Conservation (phyloP, 2,113 vertebrate species). For the Mungos mungo region DNA sequence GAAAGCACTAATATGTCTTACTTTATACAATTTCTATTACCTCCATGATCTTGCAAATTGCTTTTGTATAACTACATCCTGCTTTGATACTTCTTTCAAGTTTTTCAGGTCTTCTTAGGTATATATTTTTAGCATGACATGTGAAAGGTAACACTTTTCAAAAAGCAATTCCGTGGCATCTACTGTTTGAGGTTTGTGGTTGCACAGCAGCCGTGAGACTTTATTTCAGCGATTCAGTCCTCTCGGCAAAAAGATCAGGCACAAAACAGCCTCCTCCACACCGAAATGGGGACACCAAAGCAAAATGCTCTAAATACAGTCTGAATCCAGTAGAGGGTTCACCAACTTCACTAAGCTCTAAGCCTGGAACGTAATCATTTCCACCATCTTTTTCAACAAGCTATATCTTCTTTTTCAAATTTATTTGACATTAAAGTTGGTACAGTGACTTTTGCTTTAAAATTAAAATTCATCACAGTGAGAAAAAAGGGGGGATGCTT, state of each 20-base stretch:
- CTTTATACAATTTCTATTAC: background rate
- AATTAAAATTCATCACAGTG: slow-evolving; percentile 40
- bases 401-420: slow-evolving; percentile 23
- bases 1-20: background rate
- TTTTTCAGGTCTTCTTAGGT: background rate
- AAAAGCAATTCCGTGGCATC: slow-evolving; percentile 7
- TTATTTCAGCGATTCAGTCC: background rate
- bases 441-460: background rate
- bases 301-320: background rate
- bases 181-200: background rate
- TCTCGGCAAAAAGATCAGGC: background rate
- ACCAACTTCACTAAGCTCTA: background rate
- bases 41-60: slow-evolving; percentile 1
- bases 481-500: background rate
- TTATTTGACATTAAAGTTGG: slow-evolving; percentile 38
- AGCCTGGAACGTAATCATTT: background rate
- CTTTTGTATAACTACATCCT: slow-evolving; percentile 21
- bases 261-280: slow-evolving; percentile 27
- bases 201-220: background rate
- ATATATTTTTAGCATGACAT: slow-evolving; percentile 34
- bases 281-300: background rate
- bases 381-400: background rate
- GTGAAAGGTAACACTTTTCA: background rate
- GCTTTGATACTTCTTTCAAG: background rate
- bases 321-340: background rate